Evolutionary conservation across 1,140 invertebrate genomes (phyloP), one percentile per base, ranked within the genome.

Genomic region (Lasaia peninsularis): DNA sequence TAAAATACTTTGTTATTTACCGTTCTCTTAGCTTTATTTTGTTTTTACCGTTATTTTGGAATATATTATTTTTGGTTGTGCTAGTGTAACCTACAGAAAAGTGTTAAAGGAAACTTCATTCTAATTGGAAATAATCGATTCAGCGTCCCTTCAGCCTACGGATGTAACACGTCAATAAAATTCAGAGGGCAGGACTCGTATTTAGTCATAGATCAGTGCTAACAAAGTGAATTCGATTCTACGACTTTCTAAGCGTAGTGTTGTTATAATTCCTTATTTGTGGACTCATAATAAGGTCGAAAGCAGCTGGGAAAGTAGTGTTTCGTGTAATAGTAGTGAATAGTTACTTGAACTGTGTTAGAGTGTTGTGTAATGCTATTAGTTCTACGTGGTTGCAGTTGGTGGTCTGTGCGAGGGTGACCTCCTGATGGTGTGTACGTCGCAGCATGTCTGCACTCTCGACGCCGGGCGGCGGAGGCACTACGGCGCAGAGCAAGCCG

Each of bases 371-470:
- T 54, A 65, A 52, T 63, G 63, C 51, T 56, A 44, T 44, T 62
- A 58, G 51, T 58, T 72, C 79, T 61, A 64, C 62, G 70, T 79
- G 69, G 63, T 88, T 87, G 71, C 80, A 86, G 86, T 80, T 83
- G 80, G 78, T 86, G 84, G 85, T 87, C 77, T 70, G 80, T 78
- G 78, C 67, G 88, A 82, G 85, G 88, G 82, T 86, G 76, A 81
- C 73, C 86, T 87, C 87, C 88, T 90, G 86, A 89, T 90, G 89
- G 88, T 90, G 89, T 86, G 83, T 88, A 86, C 80, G 85, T 89
- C 85, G 89, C 89, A 89, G 88, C 89, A 90, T 90, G 89, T 90
- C 89, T 89, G 89, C 89, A 89, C 86, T 90, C 84, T 89, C 89
- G 73, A 87, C 89, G 88, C 86, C 89, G 81, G 80, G 86, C 85